Conservation (phyloP, 2,888 invertebrate species). For the Trypoxylon attenuatum region DNA sequence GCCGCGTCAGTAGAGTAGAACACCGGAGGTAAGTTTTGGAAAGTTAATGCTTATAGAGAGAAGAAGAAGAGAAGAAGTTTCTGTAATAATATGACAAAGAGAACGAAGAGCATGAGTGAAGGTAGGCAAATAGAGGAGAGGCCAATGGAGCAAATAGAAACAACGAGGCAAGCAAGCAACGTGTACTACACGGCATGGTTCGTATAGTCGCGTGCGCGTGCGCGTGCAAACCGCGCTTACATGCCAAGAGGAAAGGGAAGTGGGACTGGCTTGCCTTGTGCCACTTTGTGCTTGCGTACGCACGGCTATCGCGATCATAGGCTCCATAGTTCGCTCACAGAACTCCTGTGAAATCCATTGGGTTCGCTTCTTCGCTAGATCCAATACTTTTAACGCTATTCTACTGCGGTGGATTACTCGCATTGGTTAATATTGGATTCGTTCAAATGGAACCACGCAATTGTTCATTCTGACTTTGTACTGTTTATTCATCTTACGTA, state of each 20-base stretch:
- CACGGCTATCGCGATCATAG: conserved; percentile 43
- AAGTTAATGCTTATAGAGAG: not conserved
- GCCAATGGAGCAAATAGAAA: conserved; percentile 11
- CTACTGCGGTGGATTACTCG: too few species aligned
- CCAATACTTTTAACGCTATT: too few species aligned
- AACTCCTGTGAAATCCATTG: conserved; percentile 32
- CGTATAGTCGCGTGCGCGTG: conserved; percentile 3
- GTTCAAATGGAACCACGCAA: too few species aligned
- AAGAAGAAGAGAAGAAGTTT: not conserved
- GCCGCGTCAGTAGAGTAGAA: not conserved
- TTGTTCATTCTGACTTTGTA: too few species aligned
- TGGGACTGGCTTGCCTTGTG: conserved; percentile 54
- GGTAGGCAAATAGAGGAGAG: conserved; percentile 42
- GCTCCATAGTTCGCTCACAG: conserved; percentile 27
- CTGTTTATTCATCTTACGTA: too few species aligned
- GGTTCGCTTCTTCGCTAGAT: conserved; percentile 17
- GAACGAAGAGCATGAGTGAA: conserved; percentile 23
- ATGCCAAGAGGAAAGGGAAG: conserved; percentile 45
- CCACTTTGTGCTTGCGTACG: conserved; percentile 43
- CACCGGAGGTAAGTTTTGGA: too few species aligned
- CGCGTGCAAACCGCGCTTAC: conserved; percentile 15
- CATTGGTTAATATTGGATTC: too few species aligned
- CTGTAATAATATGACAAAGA: not conserved
- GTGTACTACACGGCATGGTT: not conserved
- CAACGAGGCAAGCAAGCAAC: conserved; percentile 17